Evolutionary conservation across 1,140 invertebrate species (phyloP), one percentile per base, ranked within the genome.

Genomic region (Anthonomus grandis): DNA sequence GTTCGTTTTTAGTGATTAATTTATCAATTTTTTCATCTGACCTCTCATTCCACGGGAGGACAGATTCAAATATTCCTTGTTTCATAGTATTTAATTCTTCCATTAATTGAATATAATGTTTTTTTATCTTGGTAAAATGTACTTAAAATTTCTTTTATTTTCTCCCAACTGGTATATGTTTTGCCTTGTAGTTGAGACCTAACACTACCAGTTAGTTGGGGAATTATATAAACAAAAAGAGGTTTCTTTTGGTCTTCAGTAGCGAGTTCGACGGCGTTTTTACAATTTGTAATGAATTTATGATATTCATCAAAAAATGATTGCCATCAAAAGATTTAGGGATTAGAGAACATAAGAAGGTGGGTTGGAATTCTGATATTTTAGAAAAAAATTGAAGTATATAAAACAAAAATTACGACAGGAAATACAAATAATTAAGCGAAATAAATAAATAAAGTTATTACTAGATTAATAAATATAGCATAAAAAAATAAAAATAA

Each of bases 201-300:
- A 56, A 38, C 56, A 53, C 27, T 58, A 15, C 46, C 57, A 19
- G 57, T 59, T 27, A 59, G 8, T 54, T 47, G 31, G 1, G 57
- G 38, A 36, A 39, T 31, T 12, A 59, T 55, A 46, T 36, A 38
- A 36, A 27, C 25, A 19, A 59, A 54, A 17, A 59, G 13, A 37
- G 21, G n/a, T 21, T 37, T 23, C 55, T 59, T 31, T 23, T 21
- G 38, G 17, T 10, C 12, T 47, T 55, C 4, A 27, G 8, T 24
- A 12, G 41, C 22, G 15, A 55, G 10, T 22, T 41, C 24, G 19
- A 38, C 19, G 4, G 57, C 57, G 19, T 54, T 55, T 15, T 55
- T 31, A 13, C 57, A 59, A 46, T 59, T 59, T n/a, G 42, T 39
- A 13, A 56, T 45, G 22, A 59, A 59, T 46, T 59, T 51, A 55